phyloP scores from a whole-genome alignment of 2,888 invertebrate genomes.

The Adelognathus sp. region DNA sequence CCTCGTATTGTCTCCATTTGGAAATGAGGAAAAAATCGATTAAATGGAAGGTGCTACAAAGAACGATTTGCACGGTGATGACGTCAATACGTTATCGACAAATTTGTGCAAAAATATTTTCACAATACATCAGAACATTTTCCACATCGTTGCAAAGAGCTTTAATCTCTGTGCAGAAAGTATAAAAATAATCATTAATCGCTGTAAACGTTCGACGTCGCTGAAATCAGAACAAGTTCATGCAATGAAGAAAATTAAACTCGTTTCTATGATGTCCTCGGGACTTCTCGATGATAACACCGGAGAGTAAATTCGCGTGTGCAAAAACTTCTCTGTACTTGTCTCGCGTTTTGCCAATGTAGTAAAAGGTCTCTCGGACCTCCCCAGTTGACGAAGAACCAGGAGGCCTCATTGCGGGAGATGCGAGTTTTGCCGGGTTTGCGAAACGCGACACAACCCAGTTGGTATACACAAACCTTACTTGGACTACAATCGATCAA shows the following conservation, averaged over 20 bases:
- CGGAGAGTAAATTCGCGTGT: background rate
- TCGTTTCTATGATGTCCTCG: background rate
- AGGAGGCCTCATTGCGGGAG: background rate
- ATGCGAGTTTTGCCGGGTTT: constrained; percentile 12
- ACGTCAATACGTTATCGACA: too few relatives aligned
- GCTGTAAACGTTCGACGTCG: too few relatives aligned
- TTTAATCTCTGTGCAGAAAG: too few relatives aligned
- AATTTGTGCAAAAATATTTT: too few relatives aligned
- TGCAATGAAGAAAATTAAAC: background rate
- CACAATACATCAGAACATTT: too few relatives aligned
- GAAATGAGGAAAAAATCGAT: too few relatives aligned
- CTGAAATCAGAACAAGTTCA: constrained; percentile 1
- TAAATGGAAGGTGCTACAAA: too few relatives aligned
- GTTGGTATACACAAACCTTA: constrained; percentile 1
- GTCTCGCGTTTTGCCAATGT: background rate
- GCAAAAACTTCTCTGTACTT: background rate
- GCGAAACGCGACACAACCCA: constrained; percentile 16
- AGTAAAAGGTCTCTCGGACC: constrained; percentile 1
- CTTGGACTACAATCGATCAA: constrained; percentile 52
- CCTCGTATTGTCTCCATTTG: too few relatives aligned
- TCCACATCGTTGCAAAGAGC: too few relatives aligned
- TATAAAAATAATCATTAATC: too few relatives aligned
- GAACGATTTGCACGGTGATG: too few relatives aligned
- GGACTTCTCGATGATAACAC: background rate
- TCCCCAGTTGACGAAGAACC: background rate